Conservation (phyloP, 2,888 invertebrate genomes). For the Pandemis cinnamomeana region DNA sequence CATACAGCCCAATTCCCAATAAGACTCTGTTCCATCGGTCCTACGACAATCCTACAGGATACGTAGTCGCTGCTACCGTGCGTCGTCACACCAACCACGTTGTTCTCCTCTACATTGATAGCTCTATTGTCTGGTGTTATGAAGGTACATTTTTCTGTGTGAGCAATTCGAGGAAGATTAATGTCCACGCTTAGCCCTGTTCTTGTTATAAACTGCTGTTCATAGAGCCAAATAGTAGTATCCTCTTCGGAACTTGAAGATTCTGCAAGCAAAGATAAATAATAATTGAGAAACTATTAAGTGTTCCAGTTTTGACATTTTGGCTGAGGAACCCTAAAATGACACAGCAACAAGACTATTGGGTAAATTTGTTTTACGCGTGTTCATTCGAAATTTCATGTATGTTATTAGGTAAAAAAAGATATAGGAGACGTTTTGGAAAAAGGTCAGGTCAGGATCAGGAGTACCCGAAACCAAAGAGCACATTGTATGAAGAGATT, state of each 20-base stretch:
- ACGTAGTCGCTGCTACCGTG: conserved; percentile 37
- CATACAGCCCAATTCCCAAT: conserved; percentile 42
- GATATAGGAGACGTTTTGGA: too few relatives aligned
- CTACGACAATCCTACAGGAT: conserved; percentile 40
- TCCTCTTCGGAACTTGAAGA: conserved; percentile 31
- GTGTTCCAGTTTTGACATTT: too few relatives aligned
- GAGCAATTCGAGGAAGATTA: conserved; percentile 30
- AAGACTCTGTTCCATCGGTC: conserved; percentile 34
- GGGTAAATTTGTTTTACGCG: too few relatives aligned
- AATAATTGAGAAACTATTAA: background rate
- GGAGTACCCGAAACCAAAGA: too few relatives aligned
- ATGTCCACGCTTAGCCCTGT: conserved; percentile 35
- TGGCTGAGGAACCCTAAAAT: too few relatives aligned
- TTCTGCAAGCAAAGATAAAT: conserved; percentile 6
- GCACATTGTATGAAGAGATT: too few relatives aligned
- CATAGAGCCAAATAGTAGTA: conserved; percentile 29
- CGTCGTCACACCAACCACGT: conserved; percentile 27
- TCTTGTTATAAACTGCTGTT: conserved; percentile 24
- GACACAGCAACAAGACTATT: too few relatives aligned
- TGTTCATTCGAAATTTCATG: too few relatives aligned
- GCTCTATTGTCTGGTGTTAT: conserved; percentile 20
- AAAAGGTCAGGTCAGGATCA: too few relatives aligned
- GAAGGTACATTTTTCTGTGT: conserved; percentile 37
- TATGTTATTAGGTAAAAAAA: too few relatives aligned
- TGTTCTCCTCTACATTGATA: background rate